Base-by-base conservation (phyloP, 2,888 invertebrate species). In the Gymnoscelis rufifasciata region DNA sequence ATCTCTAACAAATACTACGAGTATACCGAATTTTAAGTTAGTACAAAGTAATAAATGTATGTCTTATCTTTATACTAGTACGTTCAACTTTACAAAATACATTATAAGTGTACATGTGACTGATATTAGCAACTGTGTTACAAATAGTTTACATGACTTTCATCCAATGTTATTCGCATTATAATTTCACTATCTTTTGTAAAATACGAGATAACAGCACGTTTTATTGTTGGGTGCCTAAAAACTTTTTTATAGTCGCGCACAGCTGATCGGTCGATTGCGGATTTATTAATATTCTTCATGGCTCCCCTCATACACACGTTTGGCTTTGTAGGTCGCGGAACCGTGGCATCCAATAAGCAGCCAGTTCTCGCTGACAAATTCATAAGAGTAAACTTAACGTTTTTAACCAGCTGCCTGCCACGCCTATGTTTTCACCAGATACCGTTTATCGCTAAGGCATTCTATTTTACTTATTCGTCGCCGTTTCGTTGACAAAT, bases 301-400 rank as follows among this genome's bases (percentile, higher is more conserved):
- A 65, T 70, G 63, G 62, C 66, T 66, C 66, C 67, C 65, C 68
- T 59, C 52, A 48, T 65, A 66, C 58, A 63, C 66, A 63, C 65
- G 67, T 67, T 54, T 71, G 65, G 70, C 64, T 77, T 81, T 79
- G 77, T 83, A 65, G 82, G 83, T 78, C 83, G 74, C 70, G 62
- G 60, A 76, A 76, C 82, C 71, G 80, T 81, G 69, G 73, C 66
- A 64, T 56, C 66, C 71, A 63, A 69, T 74, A 70, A 72, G 64
- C 74, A 67, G 66, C n/a, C n/a, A n/a, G n/a, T n/a, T n/a, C n/a
- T 65, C 66, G 44, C 46, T 63, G 66, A 74, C 71, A 63, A 74
- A 72, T 75, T 75, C 54, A 64, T 70, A 66, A 68, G 66, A 72
- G 66, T 66, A 64, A 63, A 64, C 63, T 63, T 62, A 57, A 51